A percentile compares a stretch with the other conserved stretches of the same genome.
Evolutionary conservation across 2,113 vertebrate species (phyloP).

Genomic region (Pyxicephalus adspersus): DNA sequence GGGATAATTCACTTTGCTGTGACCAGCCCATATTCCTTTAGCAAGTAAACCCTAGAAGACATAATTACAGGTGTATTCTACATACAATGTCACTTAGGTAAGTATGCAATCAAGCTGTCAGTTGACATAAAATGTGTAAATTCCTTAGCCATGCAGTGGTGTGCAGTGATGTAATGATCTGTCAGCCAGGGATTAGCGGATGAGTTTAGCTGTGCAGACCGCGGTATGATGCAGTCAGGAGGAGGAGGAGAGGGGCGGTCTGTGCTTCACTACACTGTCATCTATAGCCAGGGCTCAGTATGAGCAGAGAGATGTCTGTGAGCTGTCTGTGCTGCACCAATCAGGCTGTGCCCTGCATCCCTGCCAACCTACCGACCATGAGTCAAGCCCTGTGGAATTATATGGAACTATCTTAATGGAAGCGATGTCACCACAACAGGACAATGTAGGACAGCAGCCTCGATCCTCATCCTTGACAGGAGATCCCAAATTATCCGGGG

Average conservation of each 20-base stretch:
- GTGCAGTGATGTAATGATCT: not conserved
- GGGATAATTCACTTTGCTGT: too few species aligned
- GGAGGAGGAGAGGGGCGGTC: constrained; percentile 38
- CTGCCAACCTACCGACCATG: not conserved
- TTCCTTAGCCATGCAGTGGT: not conserved
- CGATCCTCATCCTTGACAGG: constrained; percentile 74
- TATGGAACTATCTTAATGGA: constrained; percentile 66
- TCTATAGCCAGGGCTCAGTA: not conserved
- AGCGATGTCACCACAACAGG: constrained; percentile 78
- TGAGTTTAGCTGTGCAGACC: not conserved
- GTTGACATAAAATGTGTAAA: not conserved
- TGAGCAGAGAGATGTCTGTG: not conserved
- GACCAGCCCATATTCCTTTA: too few species aligned
- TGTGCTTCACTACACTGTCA: constrained; percentile 27
- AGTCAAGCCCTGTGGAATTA: constrained; percentile 20
- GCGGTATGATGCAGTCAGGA: not conserved
- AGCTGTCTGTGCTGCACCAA: not conserved
- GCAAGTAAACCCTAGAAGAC: too few species aligned
- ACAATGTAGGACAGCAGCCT: constrained; percentile 71
- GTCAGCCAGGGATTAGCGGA: constrained; percentile 13
- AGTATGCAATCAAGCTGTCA: too few species aligned
- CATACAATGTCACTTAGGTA: too few species aligned
- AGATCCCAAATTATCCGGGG: constrained; percentile 64
- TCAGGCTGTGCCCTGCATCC: not conserved
- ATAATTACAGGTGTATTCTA: too few species aligned